Evolutionary conservation across 1,140 invertebrate genomes (phyloP), one percentile per base, ranked within the genome.

Genomic region (Mactra quadrangularis): DNA sequence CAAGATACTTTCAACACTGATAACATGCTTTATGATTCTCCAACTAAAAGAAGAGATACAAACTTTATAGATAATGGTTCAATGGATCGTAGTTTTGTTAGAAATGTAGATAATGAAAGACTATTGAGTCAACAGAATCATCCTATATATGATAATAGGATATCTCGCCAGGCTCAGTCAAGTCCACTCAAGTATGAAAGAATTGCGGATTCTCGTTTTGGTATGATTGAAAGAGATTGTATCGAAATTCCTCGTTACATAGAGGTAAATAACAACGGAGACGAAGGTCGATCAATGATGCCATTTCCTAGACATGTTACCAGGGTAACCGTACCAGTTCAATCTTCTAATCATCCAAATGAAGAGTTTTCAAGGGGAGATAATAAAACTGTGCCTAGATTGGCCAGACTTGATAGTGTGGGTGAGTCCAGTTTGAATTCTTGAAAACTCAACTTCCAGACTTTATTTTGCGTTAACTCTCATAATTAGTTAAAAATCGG

Each of bases 331-430:
- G 47, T 62, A 53, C 27, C 19, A 22, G 38, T 59, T 4, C 29
- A 52, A 0, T 29, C 33, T 66, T 47, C 27, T 2, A 62, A 78
- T 38, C 33, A 55, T 13, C 76, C 38, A 13, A 53, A 17, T 55
- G 50, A 68, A 68, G 76, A 68, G 47, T 78, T 22, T 15, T 22
- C 62, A 27, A 64, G 33, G 47, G 76, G 76, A 68, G 60, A 45
- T 27, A n/a, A 75, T 59, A 25, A n/a, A 17, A 17, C 27, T 35
- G 7, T 50, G 82, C 27, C 33, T 50, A 64, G 76, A 59, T 15
- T 64, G 62, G 15, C 41, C 38, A 71, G 68, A 77, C 64, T 78
- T 76, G 70, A 84, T 59, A 45, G 78, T 82, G 59, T 76, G 84
- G 60, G 35, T 84, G 50, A 15, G 68, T 76, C 7, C 22, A 64